These are phyloP conservation scores for Phrynocephalus forsythii DNA, from an alignment of 2,797 vertebrate species.

Conservation along the genomic window DNA sequence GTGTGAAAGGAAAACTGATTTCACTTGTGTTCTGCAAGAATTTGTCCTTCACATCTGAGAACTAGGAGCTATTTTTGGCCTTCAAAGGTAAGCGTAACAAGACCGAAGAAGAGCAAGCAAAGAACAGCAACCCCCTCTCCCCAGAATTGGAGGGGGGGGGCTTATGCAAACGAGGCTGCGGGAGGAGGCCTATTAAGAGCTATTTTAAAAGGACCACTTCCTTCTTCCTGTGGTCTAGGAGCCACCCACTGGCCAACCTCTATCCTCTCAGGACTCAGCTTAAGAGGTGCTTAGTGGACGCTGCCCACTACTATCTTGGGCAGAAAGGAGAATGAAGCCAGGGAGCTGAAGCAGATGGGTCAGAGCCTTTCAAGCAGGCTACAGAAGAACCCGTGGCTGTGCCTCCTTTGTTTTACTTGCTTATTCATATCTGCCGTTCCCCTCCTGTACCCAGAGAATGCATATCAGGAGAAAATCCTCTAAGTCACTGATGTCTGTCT, in stretches of 20 bases:
- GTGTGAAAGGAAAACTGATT: neutral
- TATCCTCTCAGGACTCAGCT: neutral
- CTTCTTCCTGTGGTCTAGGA: neutral
- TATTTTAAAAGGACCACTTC: constrained; percentile 2
- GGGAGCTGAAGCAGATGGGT: neutral
- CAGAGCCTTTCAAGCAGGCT: neutral
- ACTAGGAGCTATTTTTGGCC: neutral
- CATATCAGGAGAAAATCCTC: neutral
- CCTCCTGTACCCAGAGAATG: neutral
- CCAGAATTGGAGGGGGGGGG: neutral
- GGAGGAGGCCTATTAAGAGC: constrained; percentile 1
- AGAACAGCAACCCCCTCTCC: neutral
- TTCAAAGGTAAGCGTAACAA: neutral
- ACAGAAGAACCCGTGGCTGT: neutral
- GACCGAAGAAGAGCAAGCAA: neutral
- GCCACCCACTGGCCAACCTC: neutral
- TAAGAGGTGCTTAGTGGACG: neutral
- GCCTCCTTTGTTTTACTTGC: neutral
- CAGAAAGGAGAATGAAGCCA: neutral
- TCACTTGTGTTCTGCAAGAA: neutral
- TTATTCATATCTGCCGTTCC: neutral
- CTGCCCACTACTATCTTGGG: neutral
- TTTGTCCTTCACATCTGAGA: neutral
- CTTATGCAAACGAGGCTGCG: neutral
- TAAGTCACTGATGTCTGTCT: neutral